These are phyloP conservation scores for Agrochola lota DNA, from an alignment of 2,888 invertebrate species.

Conservation along the genomic window DNA sequence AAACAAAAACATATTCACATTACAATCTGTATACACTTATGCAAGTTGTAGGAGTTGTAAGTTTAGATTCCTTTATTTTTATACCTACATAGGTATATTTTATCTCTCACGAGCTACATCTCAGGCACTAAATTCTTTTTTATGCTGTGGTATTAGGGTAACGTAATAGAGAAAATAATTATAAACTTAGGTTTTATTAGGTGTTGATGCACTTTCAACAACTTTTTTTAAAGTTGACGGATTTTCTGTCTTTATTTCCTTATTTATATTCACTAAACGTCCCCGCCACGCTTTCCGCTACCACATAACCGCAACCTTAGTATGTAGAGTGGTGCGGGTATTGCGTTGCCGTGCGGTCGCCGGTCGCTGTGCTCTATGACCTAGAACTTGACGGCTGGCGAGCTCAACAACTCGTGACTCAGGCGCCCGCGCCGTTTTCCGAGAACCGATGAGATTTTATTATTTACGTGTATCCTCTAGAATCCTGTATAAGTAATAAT, in stretches of 20 bases:
- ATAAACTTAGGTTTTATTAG: too few relatives aligned
- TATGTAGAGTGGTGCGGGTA: slow-evolving; percentile 25
- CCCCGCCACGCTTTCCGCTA: background rate
- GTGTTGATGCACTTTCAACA: background rate
- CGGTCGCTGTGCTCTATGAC: slow-evolving; percentile 82
- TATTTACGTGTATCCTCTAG: slow-evolving; percentile 77
- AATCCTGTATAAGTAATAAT: slow-evolving; percentile 66
- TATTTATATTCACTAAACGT: background rate
- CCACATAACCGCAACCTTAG: slow-evolving; percentile 20
- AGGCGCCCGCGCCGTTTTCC: slow-evolving; percentile 73
- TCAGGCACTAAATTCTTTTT: too few relatives aligned
- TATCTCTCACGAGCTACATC: too few relatives aligned
- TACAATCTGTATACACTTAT: too few relatives aligned
- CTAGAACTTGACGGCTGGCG: slow-evolving; percentile 84
- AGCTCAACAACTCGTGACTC: slow-evolving; percentile 71
- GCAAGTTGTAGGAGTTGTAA: too few relatives aligned
- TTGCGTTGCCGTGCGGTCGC: slow-evolving; percentile 64
- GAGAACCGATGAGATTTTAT: slow-evolving; percentile 81
- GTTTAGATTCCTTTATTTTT: too few relatives aligned
- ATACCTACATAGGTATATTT: too few relatives aligned
- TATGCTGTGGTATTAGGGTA: too few relatives aligned
- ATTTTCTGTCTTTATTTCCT: background rate
- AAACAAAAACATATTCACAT: too few relatives aligned
- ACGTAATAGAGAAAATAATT: too few relatives aligned
- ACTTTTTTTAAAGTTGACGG: background rate